Evolutionary conservation across 2,888 invertebrate species (phyloP).

Genomic region (Leucophenga maculata): DNA sequence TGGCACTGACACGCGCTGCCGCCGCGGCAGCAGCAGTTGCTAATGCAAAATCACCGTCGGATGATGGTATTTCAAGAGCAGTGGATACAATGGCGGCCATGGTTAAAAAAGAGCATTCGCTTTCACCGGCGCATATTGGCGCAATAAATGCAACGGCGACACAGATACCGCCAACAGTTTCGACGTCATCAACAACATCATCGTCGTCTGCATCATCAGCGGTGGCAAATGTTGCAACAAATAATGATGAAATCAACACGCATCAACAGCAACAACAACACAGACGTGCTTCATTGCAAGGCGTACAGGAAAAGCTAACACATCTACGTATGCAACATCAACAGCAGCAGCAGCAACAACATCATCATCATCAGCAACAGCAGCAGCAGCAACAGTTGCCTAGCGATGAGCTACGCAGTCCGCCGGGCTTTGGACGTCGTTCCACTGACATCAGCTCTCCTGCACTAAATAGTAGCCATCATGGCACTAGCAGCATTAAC

Average conservation of each 20-base stretch:
- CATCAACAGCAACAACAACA: constrained; percentile 30
- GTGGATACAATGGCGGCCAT: constrained; percentile 32
- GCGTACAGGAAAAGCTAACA: constrained; percentile 67
- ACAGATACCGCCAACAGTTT: constrained; percentile 26
- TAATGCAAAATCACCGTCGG: constrained; percentile 72
- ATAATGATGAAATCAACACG: too few species aligned
- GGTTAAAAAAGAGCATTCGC: constrained; percentile 70
- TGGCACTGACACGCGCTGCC: constrained; percentile 76
- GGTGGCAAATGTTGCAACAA: too few species aligned
- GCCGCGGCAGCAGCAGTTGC: constrained; percentile 65
- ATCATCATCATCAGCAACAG: constrained; percentile 55
- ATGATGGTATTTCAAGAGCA: constrained; percentile 43
- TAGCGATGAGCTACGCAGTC: constrained; percentile 51
- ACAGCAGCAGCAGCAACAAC: constrained; percentile 61
- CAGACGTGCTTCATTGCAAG: constrained; percentile 63
- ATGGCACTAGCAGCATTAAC: constrained; percentile 1
- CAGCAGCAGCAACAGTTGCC: constrained; percentile 38
- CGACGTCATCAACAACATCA: constrained; percentile 17
- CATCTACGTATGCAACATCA: constrained; percentile 67
- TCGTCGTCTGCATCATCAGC: constrained; percentile 4
- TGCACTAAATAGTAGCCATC: constrained; percentile 21
- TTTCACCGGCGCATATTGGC: constrained; percentile 64
- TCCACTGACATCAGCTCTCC: constrained; percentile 56
- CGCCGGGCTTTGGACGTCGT: constrained; percentile 50
- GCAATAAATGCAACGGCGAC: constrained; percentile 28